These are phyloP conservation scores for Clostera curtula DNA, from an alignment of 2,888 invertebrate species.

Conservation along the genomic window DNA sequence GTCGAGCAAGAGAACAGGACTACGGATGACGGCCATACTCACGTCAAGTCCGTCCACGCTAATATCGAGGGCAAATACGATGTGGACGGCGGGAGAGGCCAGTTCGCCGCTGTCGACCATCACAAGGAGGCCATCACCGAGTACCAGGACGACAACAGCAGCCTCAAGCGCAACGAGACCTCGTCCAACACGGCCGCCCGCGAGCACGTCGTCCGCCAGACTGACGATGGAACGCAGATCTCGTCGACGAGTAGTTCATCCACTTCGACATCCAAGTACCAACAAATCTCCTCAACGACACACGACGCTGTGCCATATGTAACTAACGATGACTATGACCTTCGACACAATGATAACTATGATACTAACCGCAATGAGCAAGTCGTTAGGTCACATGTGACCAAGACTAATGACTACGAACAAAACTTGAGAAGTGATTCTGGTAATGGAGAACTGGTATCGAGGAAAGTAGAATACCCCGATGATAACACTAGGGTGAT, in stretches of 20 bases:
- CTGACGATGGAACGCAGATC: slow-evolving; percentile 53
- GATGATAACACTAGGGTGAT: slow-evolving; percentile 80
- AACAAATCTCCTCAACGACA: slow-evolving; percentile 48
- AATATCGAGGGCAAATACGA: slow-evolving; percentile 79
- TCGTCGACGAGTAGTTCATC: slow-evolving; percentile 55
- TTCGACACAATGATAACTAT: slow-evolving; percentile 24
- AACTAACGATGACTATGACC: slow-evolving; percentile 40
- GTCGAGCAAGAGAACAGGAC: slow-evolving; percentile 77
- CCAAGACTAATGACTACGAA: slow-evolving; percentile 32
- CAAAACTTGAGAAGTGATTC: slow-evolving; percentile 31
- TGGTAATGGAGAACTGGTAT: slow-evolving; percentile 65
- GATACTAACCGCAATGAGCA: slow-evolving; percentile 39
- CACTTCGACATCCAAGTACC: slow-evolving; percentile 44
- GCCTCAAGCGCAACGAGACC: slow-evolving; percentile 53
- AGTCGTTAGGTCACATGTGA: slow-evolving; percentile 25
- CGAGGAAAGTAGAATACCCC: slow-evolving; percentile 75
- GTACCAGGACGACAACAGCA: slow-evolving; percentile 56
- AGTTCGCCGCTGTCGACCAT: slow-evolving; percentile 78
- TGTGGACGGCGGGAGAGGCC: slow-evolving; percentile 78
- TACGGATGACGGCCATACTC: slow-evolving; percentile 78
- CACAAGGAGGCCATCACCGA: slow-evolving; percentile 71
- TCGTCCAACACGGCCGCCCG: slow-evolving; percentile 49
- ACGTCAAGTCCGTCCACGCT: slow-evolving; percentile 74
- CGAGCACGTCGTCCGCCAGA: slow-evolving; percentile 52
- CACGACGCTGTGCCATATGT: slow-evolving; percentile 51